Evolutionary conservation across 1,140 invertebrate species (phyloP).

Genomic region (Colletes latitarsis): DNA sequence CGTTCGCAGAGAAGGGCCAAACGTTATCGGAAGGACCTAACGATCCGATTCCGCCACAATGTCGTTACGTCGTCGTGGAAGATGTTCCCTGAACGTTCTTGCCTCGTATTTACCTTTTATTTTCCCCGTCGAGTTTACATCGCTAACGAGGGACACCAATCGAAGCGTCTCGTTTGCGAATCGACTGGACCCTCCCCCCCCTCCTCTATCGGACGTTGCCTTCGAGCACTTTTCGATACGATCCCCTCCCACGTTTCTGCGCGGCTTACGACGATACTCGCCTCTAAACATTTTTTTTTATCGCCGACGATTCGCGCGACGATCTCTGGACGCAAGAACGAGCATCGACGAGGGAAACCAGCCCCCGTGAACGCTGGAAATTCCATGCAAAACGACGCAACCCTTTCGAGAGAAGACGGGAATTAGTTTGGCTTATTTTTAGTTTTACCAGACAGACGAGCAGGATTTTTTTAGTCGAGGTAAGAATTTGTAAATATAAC

Average conservation of each 20-base stretch:
- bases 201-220: not conserved
- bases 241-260: not conserved
- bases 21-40: slow-evolving; percentile 17
- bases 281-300: not conserved
- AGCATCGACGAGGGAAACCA: not conserved
- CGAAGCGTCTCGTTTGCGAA: slow-evolving; percentile 24
- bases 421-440: too few species aligned
- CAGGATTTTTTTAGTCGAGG: too few species aligned
- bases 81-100: not conserved
- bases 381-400: too few species aligned
- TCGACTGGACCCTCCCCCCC: not conserved
- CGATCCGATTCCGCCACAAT: slow-evolving; percentile 21
- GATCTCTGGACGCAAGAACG: not conserved
- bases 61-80: slow-evolving; percentile 19
- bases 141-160: slow-evolving; percentile 33
- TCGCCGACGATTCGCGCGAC: not conserved
- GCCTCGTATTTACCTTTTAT: slow-evolving; percentile 38
- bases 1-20: slow-evolving; percentile 16
- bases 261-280: not conserved
- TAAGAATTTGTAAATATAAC: too few species aligned
- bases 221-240: slow-evolving; percentile 10
- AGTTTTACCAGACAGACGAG: too few species aligned
- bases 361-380: too few species aligned
- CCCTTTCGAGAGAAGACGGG: too few species aligned
- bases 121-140: slow-evolving; percentile 26